These are phyloP conservation scores for Glaucopsyche alexis DNA, from an alignment of 2,888 invertebrate species.

Conservation along the genomic window DNA sequence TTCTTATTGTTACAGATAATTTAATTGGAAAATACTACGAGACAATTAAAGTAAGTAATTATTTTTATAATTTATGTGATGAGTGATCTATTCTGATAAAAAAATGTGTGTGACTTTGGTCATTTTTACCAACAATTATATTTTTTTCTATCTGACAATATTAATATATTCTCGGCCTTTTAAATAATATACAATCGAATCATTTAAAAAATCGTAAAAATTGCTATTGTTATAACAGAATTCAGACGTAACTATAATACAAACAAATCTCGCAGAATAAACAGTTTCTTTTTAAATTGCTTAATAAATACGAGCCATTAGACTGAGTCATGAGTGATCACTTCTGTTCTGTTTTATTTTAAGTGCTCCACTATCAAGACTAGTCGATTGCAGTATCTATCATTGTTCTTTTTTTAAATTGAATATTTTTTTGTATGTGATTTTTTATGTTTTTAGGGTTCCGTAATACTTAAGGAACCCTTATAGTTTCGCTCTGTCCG, in stretches of 20 bases:
- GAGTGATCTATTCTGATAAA: too few species aligned
- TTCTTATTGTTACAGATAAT: background rate
- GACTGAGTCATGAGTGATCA: constrained; percentile 1
- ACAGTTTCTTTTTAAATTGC: background rate
- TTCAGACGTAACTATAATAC: background rate
- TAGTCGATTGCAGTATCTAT: background rate
- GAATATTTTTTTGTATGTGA: background rate
- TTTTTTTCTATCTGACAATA: too few species aligned
- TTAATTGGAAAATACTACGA: background rate
- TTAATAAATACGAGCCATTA: constrained; percentile 2
- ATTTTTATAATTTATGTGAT: background rate
- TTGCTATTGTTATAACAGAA: background rate
- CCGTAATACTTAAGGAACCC: too few species aligned
- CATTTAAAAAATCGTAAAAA: background rate
- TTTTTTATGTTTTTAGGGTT: too few species aligned
- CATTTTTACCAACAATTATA: too few species aligned
- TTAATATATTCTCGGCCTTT: too few species aligned
- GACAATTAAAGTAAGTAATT: background rate
- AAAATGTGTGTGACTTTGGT: too few species aligned
- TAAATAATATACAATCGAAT: too few species aligned
- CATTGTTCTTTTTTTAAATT: background rate
- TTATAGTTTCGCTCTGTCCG: too few species aligned
- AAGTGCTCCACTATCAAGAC: background rate
- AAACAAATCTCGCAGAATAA: constrained; percentile 1
- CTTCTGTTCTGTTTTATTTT: constrained; percentile 1